Evolutionary conservation across 2,888 invertebrate species (phyloP).

Genomic region (Drosophila algonquin): DNA sequence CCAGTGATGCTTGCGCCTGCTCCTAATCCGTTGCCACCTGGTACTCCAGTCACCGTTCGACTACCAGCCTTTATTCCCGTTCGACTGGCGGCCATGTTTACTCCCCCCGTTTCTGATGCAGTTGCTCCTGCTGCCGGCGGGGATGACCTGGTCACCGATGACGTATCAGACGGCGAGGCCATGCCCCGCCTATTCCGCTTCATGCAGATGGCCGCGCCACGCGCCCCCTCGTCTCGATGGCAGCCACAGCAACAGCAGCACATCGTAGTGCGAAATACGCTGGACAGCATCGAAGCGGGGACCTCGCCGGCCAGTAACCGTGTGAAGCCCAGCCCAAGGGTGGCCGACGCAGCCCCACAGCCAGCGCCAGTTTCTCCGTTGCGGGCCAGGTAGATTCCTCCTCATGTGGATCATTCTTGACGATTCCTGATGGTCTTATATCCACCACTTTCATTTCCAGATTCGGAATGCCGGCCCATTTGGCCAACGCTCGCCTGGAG

Average conservation of each 20-base stretch:
- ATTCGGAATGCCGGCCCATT: conserved; percentile 47
- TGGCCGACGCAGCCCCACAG: conserved; percentile 59
- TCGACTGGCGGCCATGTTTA: conserved; percentile 81
- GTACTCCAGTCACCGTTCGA: conserved; percentile 74
- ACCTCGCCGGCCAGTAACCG: conserved; percentile 53
- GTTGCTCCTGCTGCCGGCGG: neutral
- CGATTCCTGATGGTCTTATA: neutral
- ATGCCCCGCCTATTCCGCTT: conserved; percentile 55
- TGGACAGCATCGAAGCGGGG: conserved; percentile 66
- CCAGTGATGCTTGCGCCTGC: conserved; percentile 12
- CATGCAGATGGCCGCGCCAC: conserved; percentile 24
- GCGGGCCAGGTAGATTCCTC: conserved; percentile 43
- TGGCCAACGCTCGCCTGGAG: conserved; percentile 58
- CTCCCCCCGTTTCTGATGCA: conserved; percentile 78
- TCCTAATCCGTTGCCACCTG: conserved; percentile 25
- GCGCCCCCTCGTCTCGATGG: conserved; percentile 4
- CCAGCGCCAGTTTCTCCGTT: conserved; percentile 15
- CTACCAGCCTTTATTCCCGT: conserved; percentile 82
- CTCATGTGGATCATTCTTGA: no score
- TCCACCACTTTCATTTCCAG: conserved; percentile 19
- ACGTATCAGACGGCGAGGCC: conserved; percentile 14
- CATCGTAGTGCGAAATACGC: conserved; percentile 56
- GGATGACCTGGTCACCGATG: conserved; percentile 34
- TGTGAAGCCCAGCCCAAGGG: conserved; percentile 67
- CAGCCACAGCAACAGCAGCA: conserved; percentile 19